Evolutionary conservation across 35 echinoderm and acorn worm species (phyloP).

Genomic region (Apostichopus parvimensis): DNA sequence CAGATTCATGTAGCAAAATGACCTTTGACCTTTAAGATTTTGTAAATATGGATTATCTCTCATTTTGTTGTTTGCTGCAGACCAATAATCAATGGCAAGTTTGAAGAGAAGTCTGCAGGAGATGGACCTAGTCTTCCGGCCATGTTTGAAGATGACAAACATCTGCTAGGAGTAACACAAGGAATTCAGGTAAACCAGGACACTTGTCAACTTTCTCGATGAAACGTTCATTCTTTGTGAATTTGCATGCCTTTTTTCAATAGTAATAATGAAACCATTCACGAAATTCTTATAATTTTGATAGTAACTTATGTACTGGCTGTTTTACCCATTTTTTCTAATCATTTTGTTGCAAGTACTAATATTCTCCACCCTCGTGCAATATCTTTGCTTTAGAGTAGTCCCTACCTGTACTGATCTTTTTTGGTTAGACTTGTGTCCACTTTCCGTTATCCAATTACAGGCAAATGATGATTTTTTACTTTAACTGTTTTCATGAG

Average conservation of each 20-base stretch:
- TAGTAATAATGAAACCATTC: not conserved
- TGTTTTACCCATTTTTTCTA: too few species aligned
- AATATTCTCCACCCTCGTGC: too few species aligned
- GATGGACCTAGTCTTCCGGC: slow-evolving; percentile 93
- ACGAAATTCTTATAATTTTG: not conserved
- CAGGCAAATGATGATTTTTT: too few species aligned
- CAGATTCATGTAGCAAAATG: too few species aligned
- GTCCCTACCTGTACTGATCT: not conserved
- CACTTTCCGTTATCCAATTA: too few species aligned
- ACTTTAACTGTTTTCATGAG: too few species aligned
- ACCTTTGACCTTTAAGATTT: too few species aligned
- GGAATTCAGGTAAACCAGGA: slow-evolving; percentile 74
- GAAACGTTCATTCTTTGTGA: not conserved
- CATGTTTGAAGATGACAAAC: slow-evolving; percentile 99
- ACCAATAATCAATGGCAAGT: slow-evolving; percentile 98
- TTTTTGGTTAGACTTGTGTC: not conserved
- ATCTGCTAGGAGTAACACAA: slow-evolving; percentile 80
- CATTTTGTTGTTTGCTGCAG: slow-evolving; percentile 43
- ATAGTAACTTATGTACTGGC: too few species aligned
- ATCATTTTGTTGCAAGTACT: too few species aligned
- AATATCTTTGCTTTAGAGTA: too few species aligned
- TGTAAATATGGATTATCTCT: not conserved
- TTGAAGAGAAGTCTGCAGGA: slow-evolving; percentile 95
- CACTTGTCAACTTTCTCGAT: not conserved
- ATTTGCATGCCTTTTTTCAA: not conserved